Percentiles rank a stretch among this genome's conserved stretches.
Conservation (phyloP, 2,888 invertebrate genomes). For the Apodemia zela region DNA sequence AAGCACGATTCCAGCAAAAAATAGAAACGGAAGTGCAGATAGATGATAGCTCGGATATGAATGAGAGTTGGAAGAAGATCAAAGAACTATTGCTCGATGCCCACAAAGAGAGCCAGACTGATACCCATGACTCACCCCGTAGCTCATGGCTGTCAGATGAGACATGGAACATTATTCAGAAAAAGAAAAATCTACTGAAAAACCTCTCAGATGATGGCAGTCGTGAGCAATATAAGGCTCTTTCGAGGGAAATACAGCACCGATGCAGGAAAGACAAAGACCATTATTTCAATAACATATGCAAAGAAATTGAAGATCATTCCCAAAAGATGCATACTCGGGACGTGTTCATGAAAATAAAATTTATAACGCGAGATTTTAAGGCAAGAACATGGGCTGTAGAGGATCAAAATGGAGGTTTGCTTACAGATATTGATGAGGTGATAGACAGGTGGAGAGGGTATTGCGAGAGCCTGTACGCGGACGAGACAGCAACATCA, state of each 20-base stretch:
- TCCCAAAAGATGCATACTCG: not conserved
- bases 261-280: not conserved
- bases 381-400: slow-evolving; percentile 17
- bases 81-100: not conserved
- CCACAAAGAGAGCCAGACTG: not conserved
- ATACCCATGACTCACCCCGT: not conserved
- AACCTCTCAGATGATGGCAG: not conserved
- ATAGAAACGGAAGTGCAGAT: not conserved
- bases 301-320: not conserved
- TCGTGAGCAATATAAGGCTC: not conserved
- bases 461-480: slow-evolving; percentile 10
- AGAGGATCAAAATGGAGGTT: not conserved
- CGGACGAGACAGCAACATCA: too few relatives aligned
- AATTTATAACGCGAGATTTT: slow-evolving; percentile 1
- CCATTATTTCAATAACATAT: not conserved
- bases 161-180: not conserved
- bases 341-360: slow-evolving; percentile 14
- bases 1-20: not conserved
- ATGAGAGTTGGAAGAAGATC: not conserved
- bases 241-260: not conserved
- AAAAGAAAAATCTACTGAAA: not conserved
- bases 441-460: slow-evolving; percentile 7
- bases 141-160: not conserved
- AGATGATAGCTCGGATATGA: not conserved
- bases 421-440: slow-evolving; percentile 15